Percentiles rank a stretch among this genome's conserved stretches.
These are phyloP conservation scores for Hydroisotoma schaefferi DNA, from an alignment of 2,888 invertebrate genomes.

Conservation along the genomic window DNA sequence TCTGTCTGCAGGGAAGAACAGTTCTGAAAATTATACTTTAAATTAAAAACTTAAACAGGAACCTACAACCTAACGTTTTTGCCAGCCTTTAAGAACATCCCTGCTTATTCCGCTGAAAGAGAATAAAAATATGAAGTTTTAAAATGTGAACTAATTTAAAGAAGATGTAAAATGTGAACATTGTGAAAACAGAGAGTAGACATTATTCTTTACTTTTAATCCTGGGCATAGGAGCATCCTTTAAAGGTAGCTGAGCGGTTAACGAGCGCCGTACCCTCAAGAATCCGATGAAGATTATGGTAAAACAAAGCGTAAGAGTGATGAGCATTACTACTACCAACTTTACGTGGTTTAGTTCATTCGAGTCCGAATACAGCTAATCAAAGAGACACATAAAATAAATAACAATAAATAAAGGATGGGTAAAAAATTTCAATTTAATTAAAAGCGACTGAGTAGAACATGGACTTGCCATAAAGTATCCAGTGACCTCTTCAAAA, in stretches of 20 bases:
- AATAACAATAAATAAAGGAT: not conserved
- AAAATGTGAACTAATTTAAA: too few relatives aligned
- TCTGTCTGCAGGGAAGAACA: too few relatives aligned
- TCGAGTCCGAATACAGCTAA: constrained; percentile 25
- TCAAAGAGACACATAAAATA: constrained; percentile 1
- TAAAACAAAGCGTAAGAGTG: constrained; percentile 37
- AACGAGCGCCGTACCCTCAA: constrained; percentile 28
- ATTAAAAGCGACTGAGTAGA: not conserved
- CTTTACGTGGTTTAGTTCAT: constrained; percentile 36
- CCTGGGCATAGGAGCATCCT: too few relatives aligned
- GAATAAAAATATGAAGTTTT: too few relatives aligned
- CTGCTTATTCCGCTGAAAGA: too few relatives aligned
- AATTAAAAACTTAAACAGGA: too few relatives aligned
- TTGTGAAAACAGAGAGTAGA: too few relatives aligned
- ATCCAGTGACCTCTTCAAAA: constrained; percentile 39
- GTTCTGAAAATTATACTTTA: too few relatives aligned
- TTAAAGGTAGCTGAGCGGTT: constrained; percentile 23
- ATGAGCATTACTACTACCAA: constrained; percentile 34
- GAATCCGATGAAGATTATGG: constrained; percentile 39
- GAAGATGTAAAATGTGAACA: too few relatives aligned
- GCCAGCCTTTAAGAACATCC: too few relatives aligned
- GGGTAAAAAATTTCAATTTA: not conserved
- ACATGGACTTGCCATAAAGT: constrained; percentile 31
- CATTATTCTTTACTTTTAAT: too few relatives aligned
- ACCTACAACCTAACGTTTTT: too few relatives aligned